Evolutionary conservation across 2,113 vertebrate species (phyloP).

Genomic region (Chloroceryle aenea): DNA sequence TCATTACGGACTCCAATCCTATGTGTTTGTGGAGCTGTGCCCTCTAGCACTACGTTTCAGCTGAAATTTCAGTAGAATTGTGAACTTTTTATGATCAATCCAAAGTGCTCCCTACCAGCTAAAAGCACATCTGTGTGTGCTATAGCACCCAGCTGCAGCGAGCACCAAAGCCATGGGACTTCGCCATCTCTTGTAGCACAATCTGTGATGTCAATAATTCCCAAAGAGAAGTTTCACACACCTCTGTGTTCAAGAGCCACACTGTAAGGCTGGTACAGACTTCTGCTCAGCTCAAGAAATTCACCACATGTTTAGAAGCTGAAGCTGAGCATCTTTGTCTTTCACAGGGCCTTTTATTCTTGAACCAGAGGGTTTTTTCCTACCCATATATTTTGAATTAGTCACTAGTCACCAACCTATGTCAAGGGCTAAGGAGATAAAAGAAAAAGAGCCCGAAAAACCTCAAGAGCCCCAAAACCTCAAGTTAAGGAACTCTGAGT

Average conservation of each 20-base stretch:
- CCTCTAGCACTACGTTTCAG: not conserved
- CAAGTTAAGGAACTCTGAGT: not conserved
- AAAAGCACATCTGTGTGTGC: not conserved
- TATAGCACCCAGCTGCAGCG: not conserved
- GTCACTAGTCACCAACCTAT: not conserved
- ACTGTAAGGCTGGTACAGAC: not conserved
- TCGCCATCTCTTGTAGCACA: not conserved
- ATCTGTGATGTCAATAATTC: not conserved
- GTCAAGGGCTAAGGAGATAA: not conserved
- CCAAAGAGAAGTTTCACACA: not conserved
- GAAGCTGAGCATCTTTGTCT: not conserved
- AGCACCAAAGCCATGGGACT: not conserved
- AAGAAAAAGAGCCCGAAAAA: not conserved
- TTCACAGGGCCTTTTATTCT: not conserved
- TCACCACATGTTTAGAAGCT: not conserved
- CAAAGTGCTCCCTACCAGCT: not conserved
- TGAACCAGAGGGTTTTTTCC: not conserved
- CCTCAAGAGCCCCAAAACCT: not conserved
- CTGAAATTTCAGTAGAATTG: not conserved
- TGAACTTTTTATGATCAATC: not conserved
- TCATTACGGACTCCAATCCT: constrained; percentile 11
- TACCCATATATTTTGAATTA: not conserved
- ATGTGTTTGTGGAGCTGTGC: not conserved
- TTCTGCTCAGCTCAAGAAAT: not conserved
- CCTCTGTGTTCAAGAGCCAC: not conserved